A percentile compares a stretch with the other conserved stretches of the same genome.
Evolutionary conservation across 30 jellyfish, hydroid and myxozoan species (phyloP).

Genomic region (Nemopilema nomurai): DNA sequence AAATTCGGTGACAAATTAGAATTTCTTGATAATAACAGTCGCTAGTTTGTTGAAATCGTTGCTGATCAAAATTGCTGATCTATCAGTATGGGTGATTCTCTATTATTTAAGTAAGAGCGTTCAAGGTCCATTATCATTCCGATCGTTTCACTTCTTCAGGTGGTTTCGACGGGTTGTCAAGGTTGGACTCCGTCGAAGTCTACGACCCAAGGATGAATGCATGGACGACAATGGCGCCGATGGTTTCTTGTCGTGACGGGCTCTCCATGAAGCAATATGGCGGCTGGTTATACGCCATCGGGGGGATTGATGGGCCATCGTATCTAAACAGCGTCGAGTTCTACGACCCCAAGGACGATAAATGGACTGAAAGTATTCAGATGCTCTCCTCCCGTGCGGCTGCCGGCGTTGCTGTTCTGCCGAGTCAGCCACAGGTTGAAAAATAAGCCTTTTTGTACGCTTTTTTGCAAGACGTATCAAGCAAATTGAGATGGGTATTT

Average conservation of each 20-base stretch:
- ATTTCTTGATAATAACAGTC: too few species aligned
- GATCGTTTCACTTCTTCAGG: constrained; percentile 53
- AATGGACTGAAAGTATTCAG: constrained; percentile 68
- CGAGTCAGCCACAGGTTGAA: constrained; percentile 22
- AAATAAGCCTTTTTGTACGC: background rate
- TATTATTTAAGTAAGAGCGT: too few species aligned
- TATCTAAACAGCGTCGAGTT: constrained; percentile 91
- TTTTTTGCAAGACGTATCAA: background rate
- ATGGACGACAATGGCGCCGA: constrained; percentile 78
- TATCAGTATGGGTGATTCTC: too few species aligned
- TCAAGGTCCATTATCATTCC: too few species aligned
- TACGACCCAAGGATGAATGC: constrained; percentile 91
- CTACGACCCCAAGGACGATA: constrained; percentile 87
- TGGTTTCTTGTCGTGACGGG: constrained; percentile 96
- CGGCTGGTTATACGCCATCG: constrained; percentile 93
- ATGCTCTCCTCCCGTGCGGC: constrained; percentile 96
- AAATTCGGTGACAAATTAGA: too few species aligned
- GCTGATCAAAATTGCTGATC: too few species aligned
- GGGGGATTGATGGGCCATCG: constrained; percentile 99
- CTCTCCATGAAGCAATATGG: constrained; percentile 82
- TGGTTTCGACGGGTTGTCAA: constrained; percentile 92
- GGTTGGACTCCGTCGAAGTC: constrained; percentile 84
- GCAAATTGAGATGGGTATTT: background rate
- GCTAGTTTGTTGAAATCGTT: too few species aligned
- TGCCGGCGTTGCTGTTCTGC: constrained; percentile 94